These are phyloP conservation scores for Rousettus madagascariensis DNA, from an alignment of 2,797 vertebrate species.

Conservation along the genomic window DNA sequence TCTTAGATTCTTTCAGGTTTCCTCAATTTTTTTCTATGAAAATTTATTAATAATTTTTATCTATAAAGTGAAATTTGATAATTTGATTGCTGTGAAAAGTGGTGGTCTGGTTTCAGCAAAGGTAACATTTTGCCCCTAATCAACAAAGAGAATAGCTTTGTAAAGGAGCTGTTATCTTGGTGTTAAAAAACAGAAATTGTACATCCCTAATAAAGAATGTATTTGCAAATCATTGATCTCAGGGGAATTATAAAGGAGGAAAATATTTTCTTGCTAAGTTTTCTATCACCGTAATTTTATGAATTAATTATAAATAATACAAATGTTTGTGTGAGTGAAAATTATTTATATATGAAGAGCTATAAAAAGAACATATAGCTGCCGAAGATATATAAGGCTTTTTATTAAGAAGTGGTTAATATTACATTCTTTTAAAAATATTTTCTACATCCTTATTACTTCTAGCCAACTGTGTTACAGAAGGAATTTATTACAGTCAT, in stretches of 20 bases:
- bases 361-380: slow-evolving; percentile 72
- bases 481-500: slow-evolving; percentile 55
- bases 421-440: slow-evolving; percentile 51
- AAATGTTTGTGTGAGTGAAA: slow-evolving; percentile 66
- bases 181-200: slow-evolving; percentile 69
- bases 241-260: slow-evolving; percentile 74
- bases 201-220: slow-evolving; percentile 76
- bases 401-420: slow-evolving; percentile 60
- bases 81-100: slow-evolving; percentile 56
- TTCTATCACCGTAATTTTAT: slow-evolving; percentile 69
- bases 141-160: slow-evolving; percentile 32
- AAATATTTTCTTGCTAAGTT: slow-evolving; percentile 80
- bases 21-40: neutral
- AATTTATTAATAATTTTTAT: slow-evolving; percentile 38
- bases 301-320: slow-evolving; percentile 80
- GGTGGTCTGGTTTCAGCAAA: slow-evolving; percentile 46
- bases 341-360: slow-evolving; percentile 65
- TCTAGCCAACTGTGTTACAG: slow-evolving; percentile 57
- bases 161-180: slow-evolving; percentile 72
- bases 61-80: slow-evolving; percentile 48
- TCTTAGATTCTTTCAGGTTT: neutral
- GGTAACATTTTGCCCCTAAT: slow-evolving; percentile 60
- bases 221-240: slow-evolving; percentile 79
- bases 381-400: slow-evolving; percentile 66
- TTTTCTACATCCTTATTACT: slow-evolving; percentile 70